Evolutionary conservation across 1,140 invertebrate genomes (phyloP).

Genomic region (Temnothorax curvispinosus): DNA sequence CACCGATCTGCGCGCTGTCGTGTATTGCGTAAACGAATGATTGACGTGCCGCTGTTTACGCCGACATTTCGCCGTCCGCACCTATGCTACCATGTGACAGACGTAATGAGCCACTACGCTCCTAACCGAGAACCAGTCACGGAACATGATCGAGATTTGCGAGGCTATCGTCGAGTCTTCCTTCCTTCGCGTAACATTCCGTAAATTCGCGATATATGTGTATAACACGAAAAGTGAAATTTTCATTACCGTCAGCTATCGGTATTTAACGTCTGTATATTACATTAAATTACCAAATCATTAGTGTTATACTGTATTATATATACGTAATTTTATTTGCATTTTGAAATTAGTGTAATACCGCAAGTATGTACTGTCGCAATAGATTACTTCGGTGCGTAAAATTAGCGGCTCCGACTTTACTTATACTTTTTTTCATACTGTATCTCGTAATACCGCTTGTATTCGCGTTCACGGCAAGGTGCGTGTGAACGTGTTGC

Average conservation of each 20-base stretch:
- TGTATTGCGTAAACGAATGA: conserved; percentile 65
- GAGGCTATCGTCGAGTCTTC: conserved; percentile 2
- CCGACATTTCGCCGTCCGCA: conserved; percentile 53
- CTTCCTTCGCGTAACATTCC: not conserved
- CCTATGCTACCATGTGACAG: conserved; percentile 50
- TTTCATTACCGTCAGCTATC: not conserved
- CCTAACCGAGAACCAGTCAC: conserved; percentile 37
- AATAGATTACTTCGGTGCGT: not conserved
- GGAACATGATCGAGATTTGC: conserved; percentile 47
- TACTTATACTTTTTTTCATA: not conserved
- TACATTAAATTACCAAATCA: not conserved
- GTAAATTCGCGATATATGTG: not conserved
- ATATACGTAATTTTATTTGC: not conserved
- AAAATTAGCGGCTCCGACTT: not conserved
- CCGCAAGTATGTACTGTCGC: not conserved
- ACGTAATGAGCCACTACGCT: conserved; percentile 48
- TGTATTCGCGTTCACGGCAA: not conserved
- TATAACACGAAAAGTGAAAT: not conserved
- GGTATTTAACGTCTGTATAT: not conserved
- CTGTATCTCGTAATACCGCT: not conserved
- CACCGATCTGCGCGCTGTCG: conserved; percentile 18
- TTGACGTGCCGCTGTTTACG: conserved; percentile 56
- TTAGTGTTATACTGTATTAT: no score
- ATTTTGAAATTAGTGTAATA: not conserved
- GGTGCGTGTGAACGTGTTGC: not conserved